Percentiles rank a stretch among this genome's conserved stretches.
Evolutionary conservation across 1,140 invertebrate species (phyloP).

Genomic region (Sarcophaga peregrina): DNA sequence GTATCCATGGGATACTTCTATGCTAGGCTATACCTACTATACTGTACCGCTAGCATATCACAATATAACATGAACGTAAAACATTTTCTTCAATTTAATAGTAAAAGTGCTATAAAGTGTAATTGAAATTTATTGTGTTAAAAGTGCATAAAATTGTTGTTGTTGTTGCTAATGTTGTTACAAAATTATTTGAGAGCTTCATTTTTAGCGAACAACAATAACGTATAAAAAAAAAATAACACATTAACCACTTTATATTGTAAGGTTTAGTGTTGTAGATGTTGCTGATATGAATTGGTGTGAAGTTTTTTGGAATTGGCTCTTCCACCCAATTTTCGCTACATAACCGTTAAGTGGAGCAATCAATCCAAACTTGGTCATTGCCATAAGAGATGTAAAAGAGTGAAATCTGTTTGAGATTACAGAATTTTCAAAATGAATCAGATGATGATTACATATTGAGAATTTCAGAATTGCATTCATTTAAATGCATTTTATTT

Average conservation of each 20-base stretch:
- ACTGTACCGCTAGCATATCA: no score
- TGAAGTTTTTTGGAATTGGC: not conserved
- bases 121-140: conserved; percentile 37
- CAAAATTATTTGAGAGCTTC: conserved; percentile 36
- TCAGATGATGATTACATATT: no score
- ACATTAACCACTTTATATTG: conserved; percentile 30
- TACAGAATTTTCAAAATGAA: not conserved
- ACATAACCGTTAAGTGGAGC: conserved; percentile 34
- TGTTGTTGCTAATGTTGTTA: conserved; percentile 32
- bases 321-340: conserved; percentile 23
- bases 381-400: not conserved
- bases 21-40: no score
- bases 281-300: not conserved
- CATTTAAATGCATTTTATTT: no score
- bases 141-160: conserved; percentile 35
- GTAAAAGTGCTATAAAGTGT: conserved; percentile 39
- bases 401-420: not conserved
- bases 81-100: conserved; percentile 27
- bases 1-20: no score
- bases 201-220: not conserved
- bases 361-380: conserved; percentile 31
- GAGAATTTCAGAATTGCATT: no score
- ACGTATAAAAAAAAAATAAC: no score
- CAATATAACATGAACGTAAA: not conserved
- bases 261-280: not conserved